A percentile compares a stretch with the other conserved stretches of the same genome.
Conservation (phyloP, 1,140 invertebrate genomes). For the Drosophila takahashii region DNA sequence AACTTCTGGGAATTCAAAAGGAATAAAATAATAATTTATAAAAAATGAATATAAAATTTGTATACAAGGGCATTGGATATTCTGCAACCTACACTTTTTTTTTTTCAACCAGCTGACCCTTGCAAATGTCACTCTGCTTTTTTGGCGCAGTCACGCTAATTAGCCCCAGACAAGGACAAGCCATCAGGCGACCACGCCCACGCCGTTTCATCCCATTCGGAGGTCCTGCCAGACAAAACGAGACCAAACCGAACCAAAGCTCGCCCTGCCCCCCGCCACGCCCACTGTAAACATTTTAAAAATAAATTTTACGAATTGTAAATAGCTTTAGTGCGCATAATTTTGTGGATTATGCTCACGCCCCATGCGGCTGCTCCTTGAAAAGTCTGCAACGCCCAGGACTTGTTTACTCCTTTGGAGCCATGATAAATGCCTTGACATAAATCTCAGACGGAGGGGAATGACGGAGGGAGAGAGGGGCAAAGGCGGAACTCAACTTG, state of each 20-base stretch:
- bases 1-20: too few relatives aligned
- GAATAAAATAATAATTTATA: too few relatives aligned
- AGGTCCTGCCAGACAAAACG: constrained; percentile 21
- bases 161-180: constrained; percentile 69
- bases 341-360: constrained; percentile 79
- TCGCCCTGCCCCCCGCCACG: constrained; percentile 1
- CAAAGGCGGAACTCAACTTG: constrained; percentile 18
- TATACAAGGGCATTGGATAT: constrained; percentile 9
- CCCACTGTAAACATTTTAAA: constrained; percentile 52
- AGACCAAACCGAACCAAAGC: constrained; percentile 10
- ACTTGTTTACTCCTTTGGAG: constrained; percentile 75
- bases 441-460: constrained; percentile 72
- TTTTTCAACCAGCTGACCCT: constrained; percentile 11
- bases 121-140: constrained; percentile 51
- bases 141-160: constrained; percentile 72
- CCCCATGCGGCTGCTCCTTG: constrained; percentile 42
- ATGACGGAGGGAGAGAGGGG: neutral
- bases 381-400: constrained; percentile 54
- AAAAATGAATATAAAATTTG: too few relatives aligned
- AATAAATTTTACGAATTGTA: constrained; percentile 78
- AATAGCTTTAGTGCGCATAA: constrained; percentile 81
- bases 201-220: constrained; percentile 10
- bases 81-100: neutral
- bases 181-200: constrained; percentile 44
- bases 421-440: constrained; percentile 80